Evolutionary conservation across 2,888 invertebrate genomes (phyloP), one percentile per base, ranked within the genome.

Genomic region (Acanthacorydalis orientalis): DNA sequence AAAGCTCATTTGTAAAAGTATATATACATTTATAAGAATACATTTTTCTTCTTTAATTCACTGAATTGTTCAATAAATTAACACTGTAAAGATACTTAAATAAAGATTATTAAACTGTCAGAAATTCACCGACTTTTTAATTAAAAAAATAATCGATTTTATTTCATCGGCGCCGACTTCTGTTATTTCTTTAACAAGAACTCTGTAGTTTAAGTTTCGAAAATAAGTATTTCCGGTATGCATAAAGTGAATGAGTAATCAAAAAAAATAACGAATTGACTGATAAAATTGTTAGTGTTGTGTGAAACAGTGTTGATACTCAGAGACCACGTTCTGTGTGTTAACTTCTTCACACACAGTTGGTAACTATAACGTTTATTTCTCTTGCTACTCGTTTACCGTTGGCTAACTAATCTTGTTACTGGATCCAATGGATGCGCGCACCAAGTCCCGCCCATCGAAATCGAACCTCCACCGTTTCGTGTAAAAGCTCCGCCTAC

Each of bases 351-450:
- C 14, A 12, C 39, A 39, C 39, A 16, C 16, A 12, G 31, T 16
- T 15, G 11, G 43, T 12, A 43, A 43, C 43, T 43, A 12, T 11
- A 31, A 31, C 31, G 39, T 15, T 9, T 39, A 39, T 39, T 9
- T 39, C 16, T 16, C 39, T 11, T 12, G 23, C 11, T 43, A 31
- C 31, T 31, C 31, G 31, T 31, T 16, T 16, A 31, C 11, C 23
- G 43, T 31, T 43, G 43, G 43, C 43, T 43, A 31, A 31, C 43
- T 12, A 43, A 43, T 43, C 43, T 43, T 43, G 23, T 23, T 23
- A 23, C 23, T 23, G 16, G 43, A 12, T 43, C 43, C 43, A 43
- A 43, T 43, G 31, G 39, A 39, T 39, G 39, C 39, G 39, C 39
- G 9, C 6, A 12, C 15, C n/a, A 39, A 12, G 39, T 16, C 39